These are phyloP conservation scores for Colletes latitarsis DNA, from an alignment of 1,140 invertebrate genomes.

Conservation along the genomic window DNA sequence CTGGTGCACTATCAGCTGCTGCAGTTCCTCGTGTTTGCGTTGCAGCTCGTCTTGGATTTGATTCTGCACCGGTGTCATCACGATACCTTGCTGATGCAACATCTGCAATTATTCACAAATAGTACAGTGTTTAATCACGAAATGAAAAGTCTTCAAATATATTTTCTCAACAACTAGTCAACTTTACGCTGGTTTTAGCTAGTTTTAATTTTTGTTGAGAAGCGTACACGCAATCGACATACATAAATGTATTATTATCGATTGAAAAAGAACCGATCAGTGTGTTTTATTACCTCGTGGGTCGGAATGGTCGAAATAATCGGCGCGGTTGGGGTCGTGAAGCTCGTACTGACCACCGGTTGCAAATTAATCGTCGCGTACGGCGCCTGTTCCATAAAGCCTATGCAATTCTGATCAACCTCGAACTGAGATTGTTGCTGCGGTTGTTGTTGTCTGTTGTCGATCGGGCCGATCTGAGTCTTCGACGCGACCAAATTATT, in stretches of 20 bases:
- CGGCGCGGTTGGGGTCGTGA: conserved; percentile 69
- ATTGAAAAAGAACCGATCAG: too few species aligned
- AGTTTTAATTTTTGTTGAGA: too few species aligned
- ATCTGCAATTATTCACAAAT: conserved; percentile 57
- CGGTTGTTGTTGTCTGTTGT: conserved; percentile 60
- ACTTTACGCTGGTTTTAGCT: too few species aligned
- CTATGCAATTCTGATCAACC: conserved; percentile 67
- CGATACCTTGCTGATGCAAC: conserved; percentile 80
- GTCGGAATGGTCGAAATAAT: conserved; percentile 69
- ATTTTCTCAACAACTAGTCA: too few species aligned
- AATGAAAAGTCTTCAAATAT: neutral
- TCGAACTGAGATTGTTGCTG: conserved; percentile 62
- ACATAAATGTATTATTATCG: too few species aligned
- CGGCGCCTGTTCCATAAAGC: conserved; percentile 83
- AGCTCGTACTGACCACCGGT: conserved; percentile 80
- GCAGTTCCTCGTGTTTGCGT: conserved; percentile 91
- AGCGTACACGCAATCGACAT: too few species aligned
- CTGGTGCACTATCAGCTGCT: conserved; percentile 91
- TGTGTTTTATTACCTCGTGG: conserved; percentile 60
- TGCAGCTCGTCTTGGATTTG: conserved; percentile 88
- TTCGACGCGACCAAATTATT: conserved; percentile 57
- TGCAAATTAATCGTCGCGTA: conserved; percentile 85
- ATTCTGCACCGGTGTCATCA: conserved; percentile 84
- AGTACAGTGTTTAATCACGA: too few species aligned
- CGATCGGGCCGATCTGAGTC: conserved; percentile 37